These are phyloP conservation scores for Lucilia sericata DNA, from an alignment of 1,140 invertebrate species.

Conservation along the genomic window DNA sequence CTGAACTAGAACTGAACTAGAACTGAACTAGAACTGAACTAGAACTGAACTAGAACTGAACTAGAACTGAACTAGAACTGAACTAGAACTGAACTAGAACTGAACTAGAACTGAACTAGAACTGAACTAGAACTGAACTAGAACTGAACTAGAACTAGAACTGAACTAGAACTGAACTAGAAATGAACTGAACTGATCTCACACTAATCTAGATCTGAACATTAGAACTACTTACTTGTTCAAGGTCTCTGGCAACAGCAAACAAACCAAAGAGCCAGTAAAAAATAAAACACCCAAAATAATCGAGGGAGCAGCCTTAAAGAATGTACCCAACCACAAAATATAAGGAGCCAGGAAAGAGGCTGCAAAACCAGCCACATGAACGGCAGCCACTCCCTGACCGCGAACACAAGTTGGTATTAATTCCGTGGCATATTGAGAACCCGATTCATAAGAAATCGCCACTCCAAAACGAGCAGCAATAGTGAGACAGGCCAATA, in stretches of 20 bases:
- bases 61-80: too few relatives aligned
- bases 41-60: too few relatives aligned
- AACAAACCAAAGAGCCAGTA: constrained; percentile 71
- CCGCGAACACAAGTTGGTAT: constrained; percentile 77
- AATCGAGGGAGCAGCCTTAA: constrained; percentile 71
- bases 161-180: too few relatives aligned
- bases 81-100: too few relatives aligned
- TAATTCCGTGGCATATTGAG: constrained; percentile 77
- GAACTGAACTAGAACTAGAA: too few relatives aligned
- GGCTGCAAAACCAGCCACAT: constrained; percentile 73
- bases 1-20: too few relatives aligned
- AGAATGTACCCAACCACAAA: constrained; percentile 69
- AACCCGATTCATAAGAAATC: constrained; percentile 74
- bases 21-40: too few relatives aligned
- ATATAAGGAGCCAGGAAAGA: constrained; percentile 73
- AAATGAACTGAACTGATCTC: too few relatives aligned
- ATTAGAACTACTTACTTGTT: constrained; percentile 60
- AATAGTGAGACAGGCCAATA: constrained; percentile 70
- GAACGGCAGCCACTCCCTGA: constrained; percentile 72
- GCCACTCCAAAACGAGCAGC: constrained; percentile 75
- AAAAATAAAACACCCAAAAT: constrained; percentile 72
- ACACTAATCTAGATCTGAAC: too few relatives aligned
- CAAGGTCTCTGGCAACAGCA: constrained; percentile 75
- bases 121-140: too few relatives aligned
- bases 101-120: too few relatives aligned